phyloP scores from a whole-genome alignment of 2,113 vertebrate species.

The Euleptes europaea region DNA sequence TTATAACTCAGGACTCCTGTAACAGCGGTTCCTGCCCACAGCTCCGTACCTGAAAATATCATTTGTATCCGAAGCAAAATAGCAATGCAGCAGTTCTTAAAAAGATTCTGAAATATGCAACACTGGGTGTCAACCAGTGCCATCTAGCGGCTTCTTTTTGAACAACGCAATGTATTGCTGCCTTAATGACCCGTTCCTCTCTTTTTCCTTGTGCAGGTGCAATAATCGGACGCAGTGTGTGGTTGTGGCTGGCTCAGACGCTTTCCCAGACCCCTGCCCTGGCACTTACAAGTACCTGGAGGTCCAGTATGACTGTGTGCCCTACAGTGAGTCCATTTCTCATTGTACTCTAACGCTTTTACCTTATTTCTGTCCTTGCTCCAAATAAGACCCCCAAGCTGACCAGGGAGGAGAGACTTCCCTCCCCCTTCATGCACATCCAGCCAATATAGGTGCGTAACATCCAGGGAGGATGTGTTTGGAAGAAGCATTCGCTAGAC shows the following conservation, averaged over 20 bases:
- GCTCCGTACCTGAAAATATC: neutral
- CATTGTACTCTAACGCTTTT: constrained; percentile 12
- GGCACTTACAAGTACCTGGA: constrained; percentile 95
- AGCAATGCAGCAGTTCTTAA: constrained; percentile 5
- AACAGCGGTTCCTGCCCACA: neutral
- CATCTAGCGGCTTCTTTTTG: constrained; percentile 8
- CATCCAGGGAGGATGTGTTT: neutral
- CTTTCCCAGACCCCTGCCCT: constrained; percentile 91
- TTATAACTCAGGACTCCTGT: neutral
- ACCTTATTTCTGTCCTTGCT: neutral
- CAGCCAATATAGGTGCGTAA: too few relatives aligned
- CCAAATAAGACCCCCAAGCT: neutral
- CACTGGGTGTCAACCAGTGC: neutral
- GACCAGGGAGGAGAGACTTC: constrained; percentile 19
- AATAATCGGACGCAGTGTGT: constrained; percentile 94
- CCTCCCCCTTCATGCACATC: neutral
- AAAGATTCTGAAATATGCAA: neutral
- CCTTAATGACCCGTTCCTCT: neutral
- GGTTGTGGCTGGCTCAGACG: constrained; percentile 88
- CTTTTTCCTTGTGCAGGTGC: constrained; percentile 74
- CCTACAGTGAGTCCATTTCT: constrained; percentile 88
- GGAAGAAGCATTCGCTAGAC: neutral
- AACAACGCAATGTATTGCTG: neutral
- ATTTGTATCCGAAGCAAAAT: constrained; percentile 2
- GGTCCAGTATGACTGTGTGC: constrained; percentile 95